Base-by-base conservation (phyloP, 1,140 invertebrate genomes). In the Ooceraea biroi region DNA sequence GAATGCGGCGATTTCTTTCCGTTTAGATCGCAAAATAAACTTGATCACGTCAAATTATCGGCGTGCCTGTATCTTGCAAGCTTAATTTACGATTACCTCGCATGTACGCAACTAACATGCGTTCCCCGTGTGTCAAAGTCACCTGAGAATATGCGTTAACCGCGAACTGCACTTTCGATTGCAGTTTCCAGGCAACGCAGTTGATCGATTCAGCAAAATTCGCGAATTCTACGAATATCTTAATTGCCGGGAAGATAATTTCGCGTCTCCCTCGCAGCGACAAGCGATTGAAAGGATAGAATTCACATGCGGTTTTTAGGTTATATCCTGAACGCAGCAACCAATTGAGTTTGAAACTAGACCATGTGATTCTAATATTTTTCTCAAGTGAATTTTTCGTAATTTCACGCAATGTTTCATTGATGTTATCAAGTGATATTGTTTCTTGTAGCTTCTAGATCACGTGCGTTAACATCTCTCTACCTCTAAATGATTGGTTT, bases 181-280 rank as follows among this genome's bases (percentile, higher is more conserved):
- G 76, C 55, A 90, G 92, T 93, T 84, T 90, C 92, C 82, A 91
- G 60, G 92, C 92, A 93, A 93, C 92, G 91, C 88, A 87, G 84
- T 83, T 78, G 60, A 93, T 93, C 83, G 91, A 91, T 92, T 89
- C 65, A n/a, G 17, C 14, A 3, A 30, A n/a, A 58, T 80, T 71
- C 68, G 44, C 50, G 22, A 80, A 46, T 46, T 36, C 30, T 3
- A 17, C 50, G 61, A 78, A 60, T 27, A 14, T 52, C 5, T 19
- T 17, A 44, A 44, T 55, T 25, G 22, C 10, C 46, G 48, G n/a
- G 10, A 65, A 25, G 12, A 44, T 66, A n/a, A 57, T 57, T 46
- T 52, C 30, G 30, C 30, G 1, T 50, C 12, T 46, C 4, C 25
- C 55, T 73, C 52, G 12, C 3, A 2, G 1, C 22, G 17, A 19